Evolutionary conservation across 2,113 vertebrate species (phyloP).

Genomic region (Lepus americanus): DNA sequence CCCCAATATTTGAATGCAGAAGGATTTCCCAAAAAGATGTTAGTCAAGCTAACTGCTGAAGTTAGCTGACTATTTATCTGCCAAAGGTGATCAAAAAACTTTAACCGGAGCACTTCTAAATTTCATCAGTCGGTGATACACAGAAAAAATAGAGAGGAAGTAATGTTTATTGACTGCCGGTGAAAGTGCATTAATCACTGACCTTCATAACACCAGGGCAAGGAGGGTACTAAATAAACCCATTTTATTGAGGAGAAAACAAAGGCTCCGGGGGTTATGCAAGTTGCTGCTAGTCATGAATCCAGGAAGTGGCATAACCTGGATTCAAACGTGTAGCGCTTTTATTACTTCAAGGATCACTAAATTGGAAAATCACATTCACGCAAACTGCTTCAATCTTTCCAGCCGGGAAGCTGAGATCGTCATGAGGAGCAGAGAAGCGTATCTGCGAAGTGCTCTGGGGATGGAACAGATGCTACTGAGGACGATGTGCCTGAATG

Average conservation of each 20-base stretch:
- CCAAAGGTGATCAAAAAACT: slow-evolving; percentile 8
- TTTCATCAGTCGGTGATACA: neutral
- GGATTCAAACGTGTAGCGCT: neutral
- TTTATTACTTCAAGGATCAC: neutral
- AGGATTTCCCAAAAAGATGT: slow-evolving; percentile 17
- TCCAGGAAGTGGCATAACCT: neutral
- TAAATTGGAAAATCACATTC: slow-evolving; percentile 4
- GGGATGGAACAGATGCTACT: neutral
- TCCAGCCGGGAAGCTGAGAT: neutral
- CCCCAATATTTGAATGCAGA: neutral
- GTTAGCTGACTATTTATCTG: neutral
- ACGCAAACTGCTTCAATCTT: neutral
- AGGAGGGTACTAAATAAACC: neutral
- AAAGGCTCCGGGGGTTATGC: neutral
- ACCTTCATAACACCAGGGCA: neutral
- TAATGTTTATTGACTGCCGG: neutral
- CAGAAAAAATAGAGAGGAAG: neutral
- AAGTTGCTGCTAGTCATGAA: neutral
- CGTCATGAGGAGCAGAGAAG: neutral
- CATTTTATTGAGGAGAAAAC: neutral
- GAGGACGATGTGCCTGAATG: neutral
- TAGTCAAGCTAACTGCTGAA: neutral
- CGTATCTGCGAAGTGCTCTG: neutral
- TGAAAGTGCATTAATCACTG: neutral
- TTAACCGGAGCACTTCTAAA: neutral